Conservation (phyloP, 2,888 invertebrate genomes). For the Hemaris fuciformis region DNA sequence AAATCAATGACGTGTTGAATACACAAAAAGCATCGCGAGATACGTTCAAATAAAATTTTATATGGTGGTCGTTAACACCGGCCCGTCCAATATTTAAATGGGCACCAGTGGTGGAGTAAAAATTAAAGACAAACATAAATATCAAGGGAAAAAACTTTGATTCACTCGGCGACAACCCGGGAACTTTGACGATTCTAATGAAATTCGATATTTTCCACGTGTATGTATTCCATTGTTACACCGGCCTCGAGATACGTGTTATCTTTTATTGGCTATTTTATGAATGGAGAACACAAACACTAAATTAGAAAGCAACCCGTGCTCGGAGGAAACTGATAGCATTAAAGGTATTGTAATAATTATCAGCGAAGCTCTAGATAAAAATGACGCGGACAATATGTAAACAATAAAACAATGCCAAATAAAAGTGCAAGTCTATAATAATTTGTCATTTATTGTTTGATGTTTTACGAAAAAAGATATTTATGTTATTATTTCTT, state of each 20-base stretch:
- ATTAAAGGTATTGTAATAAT: neutral
- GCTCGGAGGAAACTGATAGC: slow-evolving; percentile 8
- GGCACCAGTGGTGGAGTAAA: slow-evolving; percentile 73
- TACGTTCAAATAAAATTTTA: slow-evolving; percentile 78
- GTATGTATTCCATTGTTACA: slow-evolving; percentile 58
- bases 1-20: slow-evolving; percentile 71
- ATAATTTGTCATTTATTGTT: too few relatives aligned
- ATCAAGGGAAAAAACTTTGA: slow-evolving; percentile 67
- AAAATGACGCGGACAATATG: neutral
- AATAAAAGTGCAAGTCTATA: neutral
- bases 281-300: slow-evolving; percentile 53
- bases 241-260: slow-evolving; percentile 44
- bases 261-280: slow-evolving; percentile 59
- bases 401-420: neutral
- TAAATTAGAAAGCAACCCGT: slow-evolving; percentile 16
- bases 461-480: neutral
- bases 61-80: slow-evolving; percentile 78
- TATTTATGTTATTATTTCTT: neutral
- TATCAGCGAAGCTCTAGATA: slow-evolving; percentile 2
- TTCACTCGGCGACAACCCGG: slow-evolving; percentile 49
- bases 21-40: slow-evolving; percentile 63
- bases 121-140: slow-evolving; percentile 80
- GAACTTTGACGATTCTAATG: slow-evolving; percentile 67
- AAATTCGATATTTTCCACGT: slow-evolving; percentile 73
- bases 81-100: slow-evolving; percentile 54